Conservation (phyloP, 2,797 vertebrate genomes). For the Phaenicophaeus curvirostris region DNA sequence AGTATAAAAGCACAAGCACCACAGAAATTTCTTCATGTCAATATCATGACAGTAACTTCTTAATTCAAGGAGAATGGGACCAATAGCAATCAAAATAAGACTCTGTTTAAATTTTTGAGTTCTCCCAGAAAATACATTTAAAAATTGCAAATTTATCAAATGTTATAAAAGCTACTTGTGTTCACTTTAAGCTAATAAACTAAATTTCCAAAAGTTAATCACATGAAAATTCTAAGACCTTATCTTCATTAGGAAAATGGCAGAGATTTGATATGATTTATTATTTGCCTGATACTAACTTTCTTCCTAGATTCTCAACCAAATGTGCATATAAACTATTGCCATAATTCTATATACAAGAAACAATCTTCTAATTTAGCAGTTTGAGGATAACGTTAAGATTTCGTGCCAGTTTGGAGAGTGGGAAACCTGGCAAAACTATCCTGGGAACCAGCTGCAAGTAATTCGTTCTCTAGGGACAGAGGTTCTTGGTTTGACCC, state of each 20-base stretch:
- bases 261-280: background rate
- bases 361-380: background rate
- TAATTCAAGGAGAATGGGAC: background rate
- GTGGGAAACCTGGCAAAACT: constrained; percentile 30
- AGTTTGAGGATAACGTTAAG: background rate
- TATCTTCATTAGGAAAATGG: background rate
- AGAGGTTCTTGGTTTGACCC: constrained; percentile 16
- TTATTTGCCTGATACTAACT: background rate
- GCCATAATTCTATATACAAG: background rate
- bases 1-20: background rate
- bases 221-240: background rate
- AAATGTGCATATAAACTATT: background rate
- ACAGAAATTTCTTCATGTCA: background rate
- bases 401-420: background rate
- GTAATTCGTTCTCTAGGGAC: constrained; percentile 22
- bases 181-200: background rate
- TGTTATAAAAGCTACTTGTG: background rate
- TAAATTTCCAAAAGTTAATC: background rate
- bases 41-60: background rate
- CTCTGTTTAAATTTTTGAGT: background rate
- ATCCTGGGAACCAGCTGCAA: constrained; percentile 38
- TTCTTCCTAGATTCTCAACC: background rate
- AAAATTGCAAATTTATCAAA: background rate
- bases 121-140: background rate
- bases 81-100: background rate